Conservation (phyloP, 2,113 vertebrate species). For the Grammomys surdaster region DNA sequence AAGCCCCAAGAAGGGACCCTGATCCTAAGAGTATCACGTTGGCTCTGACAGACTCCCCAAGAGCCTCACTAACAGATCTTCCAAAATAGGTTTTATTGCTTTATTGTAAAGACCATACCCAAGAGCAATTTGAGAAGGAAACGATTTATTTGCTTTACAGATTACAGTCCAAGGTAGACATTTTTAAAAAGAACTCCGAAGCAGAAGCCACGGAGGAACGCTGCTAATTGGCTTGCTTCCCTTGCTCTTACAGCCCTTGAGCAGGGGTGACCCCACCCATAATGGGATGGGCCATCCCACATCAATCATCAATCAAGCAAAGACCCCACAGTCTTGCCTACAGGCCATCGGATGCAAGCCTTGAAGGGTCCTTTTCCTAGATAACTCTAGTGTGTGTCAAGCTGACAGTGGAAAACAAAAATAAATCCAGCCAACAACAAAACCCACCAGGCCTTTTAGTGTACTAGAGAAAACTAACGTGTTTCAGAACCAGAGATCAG, state of each 20-base stretch:
- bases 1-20: not conserved
- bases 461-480: not conserved
- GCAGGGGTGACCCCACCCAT: not conserved
- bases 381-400: not conserved
- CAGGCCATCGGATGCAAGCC: not conserved
- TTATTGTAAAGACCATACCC: not conserved
- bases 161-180: not conserved
- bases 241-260: not conserved
- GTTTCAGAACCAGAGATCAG: not conserved
- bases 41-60: too few relatives aligned
- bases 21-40: not conserved
- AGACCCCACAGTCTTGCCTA: not conserved
- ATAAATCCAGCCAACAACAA: not conserved
- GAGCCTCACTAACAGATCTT: too few relatives aligned
- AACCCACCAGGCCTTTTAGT: not conserved
- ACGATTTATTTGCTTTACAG: not conserved
- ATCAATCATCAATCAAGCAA: not conserved
- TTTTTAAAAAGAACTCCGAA: not conserved
- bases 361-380: not conserved
- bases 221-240: not conserved
- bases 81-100: not conserved
- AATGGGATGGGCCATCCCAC: not conserved
- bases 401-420: not conserved
- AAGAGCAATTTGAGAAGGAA: not conserved
- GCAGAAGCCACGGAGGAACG: not conserved